These are phyloP conservation scores for Littorina saxatilis DNA, from an alignment of 1,140 invertebrate genomes.

Conservation along the genomic window DNA sequence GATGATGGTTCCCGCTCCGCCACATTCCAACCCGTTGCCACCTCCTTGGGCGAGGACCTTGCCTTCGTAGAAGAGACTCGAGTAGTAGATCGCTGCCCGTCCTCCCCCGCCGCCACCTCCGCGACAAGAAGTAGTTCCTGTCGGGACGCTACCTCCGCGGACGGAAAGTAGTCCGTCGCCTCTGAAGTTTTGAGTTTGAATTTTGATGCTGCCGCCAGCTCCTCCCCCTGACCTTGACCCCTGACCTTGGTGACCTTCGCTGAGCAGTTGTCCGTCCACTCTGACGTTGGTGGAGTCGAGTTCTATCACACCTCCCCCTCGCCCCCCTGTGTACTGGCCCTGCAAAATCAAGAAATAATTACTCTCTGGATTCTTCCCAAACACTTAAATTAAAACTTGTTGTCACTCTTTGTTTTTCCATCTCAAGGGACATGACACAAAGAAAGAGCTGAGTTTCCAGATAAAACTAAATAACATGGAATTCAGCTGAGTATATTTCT, in stretches of 20 bases:
- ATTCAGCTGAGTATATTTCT: neutral
- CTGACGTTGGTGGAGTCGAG: conserved; percentile 45
- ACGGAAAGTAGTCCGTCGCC: conserved; percentile 56
- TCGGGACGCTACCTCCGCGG: conserved; percentile 51
- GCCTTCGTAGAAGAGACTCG: conserved; percentile 47
- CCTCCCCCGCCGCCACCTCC: conserved; percentile 67
- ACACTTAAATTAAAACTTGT: no score
- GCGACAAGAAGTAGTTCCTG: conserved; percentile 45
- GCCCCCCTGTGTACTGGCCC: conserved; percentile 44
- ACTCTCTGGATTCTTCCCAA: neutral
- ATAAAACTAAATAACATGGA: no score
- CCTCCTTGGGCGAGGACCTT: conserved; percentile 54
- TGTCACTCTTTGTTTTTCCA: no score
- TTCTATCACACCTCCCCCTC: conserved; percentile 63
- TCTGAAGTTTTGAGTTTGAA: conserved; percentile 44
- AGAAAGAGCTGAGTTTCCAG: no score
- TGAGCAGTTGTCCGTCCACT: conserved; percentile 50
- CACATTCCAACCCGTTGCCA: conserved; percentile 57
- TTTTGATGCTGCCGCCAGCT: conserved; percentile 61
- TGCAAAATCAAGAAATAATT: neutral
- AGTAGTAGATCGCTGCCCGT: conserved; percentile 58
- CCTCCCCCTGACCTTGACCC: conserved; percentile 60
- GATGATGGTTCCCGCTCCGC: conserved; percentile 62
- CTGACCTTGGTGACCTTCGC: conserved; percentile 43
- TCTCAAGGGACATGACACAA: no score